phyloP scores from a whole-genome alignment of 2,888 invertebrate genomes.

The Vesta saturnalis region DNA sequence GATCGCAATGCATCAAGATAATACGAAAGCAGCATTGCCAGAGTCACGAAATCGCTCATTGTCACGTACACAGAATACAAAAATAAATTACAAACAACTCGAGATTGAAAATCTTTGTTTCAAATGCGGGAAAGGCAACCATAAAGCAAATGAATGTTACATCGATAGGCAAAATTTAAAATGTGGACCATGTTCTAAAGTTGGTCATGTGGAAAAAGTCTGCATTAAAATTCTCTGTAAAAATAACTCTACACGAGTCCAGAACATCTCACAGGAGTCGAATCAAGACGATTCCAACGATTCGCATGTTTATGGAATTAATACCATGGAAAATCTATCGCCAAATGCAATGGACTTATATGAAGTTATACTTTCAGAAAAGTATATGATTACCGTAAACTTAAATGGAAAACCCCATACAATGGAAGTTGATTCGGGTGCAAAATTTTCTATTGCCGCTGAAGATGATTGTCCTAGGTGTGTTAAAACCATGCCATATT shows the following conservation, averaged over 20 bases:
- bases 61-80: neutral
- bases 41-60: neutral
- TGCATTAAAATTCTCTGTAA: neutral
- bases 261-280: neutral
- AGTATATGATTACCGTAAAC: too few species aligned
- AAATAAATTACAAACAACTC: neutral
- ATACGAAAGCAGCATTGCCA: neutral
- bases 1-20: neutral
- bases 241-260: neutral
- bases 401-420: too few species aligned
- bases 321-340: neutral
- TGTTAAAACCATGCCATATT: too few species aligned
- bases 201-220: neutral
- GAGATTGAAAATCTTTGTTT: neutral
- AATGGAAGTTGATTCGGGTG: too few species aligned
- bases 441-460: too few species aligned
- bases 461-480: too few species aligned
- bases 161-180: neutral
- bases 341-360: neutral
- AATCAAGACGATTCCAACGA: neutral
- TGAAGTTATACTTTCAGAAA: neutral
- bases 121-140: neutral
- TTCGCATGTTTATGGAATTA: neutral
- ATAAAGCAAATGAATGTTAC: neutral
- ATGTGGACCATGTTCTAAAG: neutral